Evolutionary conservation across 1,140 invertebrate species (phyloP), one percentile per base, ranked within the genome.

Genomic region (Camponotus vicinus): DNA sequence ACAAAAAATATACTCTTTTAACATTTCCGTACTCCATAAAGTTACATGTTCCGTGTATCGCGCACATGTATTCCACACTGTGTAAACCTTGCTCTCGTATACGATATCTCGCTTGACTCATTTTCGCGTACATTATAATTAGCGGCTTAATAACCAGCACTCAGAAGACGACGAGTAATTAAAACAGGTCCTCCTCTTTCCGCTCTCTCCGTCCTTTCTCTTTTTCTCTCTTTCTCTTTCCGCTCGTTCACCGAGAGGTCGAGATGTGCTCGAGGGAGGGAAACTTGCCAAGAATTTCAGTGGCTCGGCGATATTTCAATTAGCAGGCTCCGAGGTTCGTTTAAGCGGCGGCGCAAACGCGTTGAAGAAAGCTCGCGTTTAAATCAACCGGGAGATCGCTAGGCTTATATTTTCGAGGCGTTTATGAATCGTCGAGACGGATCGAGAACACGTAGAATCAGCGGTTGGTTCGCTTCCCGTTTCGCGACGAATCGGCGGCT

Each of bases 71-170:
- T 52, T 77, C 32, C 57, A 66, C 18, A 4, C 55, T 40, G 15
- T 32, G 5, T 71, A 78, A 78, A 66, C 79, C 64, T 67, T 66
- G n/a, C 59, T 88, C 82, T 67, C 37, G n/a, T 61, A 57, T 63
- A 42, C 21, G 40, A 82, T 64, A 63, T 76, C 77, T 85, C 89
- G 87, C 92, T 90, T 91, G 90, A 89, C 93, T 94, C 92, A 92
- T 94, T 94, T 94, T 93, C 92, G 90, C 93, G 92, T 93, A 93
- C 94, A 93, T 95, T 95, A 95, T 95, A 95, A 95, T 95, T 95
- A 95, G 95, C 93, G 93, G 94, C 92, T 95, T 95, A 95, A 95
- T 94, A 93, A 95, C 94, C 93, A 88, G 90, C 93, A 94, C 93
- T 93, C 92, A 71, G 89, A 91, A 91, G 92, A 93, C 93, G 93